Evolutionary conservation across 2,113 vertebrate species (phyloP).

Genomic region (Lasiurus borealis): DNA sequence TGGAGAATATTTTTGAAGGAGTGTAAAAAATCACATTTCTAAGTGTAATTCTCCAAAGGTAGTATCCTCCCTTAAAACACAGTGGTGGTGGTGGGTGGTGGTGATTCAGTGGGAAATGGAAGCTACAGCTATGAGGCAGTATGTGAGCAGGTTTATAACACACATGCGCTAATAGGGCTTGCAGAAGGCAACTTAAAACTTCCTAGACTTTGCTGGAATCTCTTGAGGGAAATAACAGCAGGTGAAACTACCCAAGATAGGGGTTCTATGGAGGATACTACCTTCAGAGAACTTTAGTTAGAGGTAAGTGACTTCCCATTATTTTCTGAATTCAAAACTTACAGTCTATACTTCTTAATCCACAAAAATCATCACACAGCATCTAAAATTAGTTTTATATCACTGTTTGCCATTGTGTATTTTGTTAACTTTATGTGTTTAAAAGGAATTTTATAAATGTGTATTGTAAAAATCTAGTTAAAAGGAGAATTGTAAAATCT

Average conservation of each 20-base stretch:
- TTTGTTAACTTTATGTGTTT: slow-evolving; percentile 56
- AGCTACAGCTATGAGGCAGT: slow-evolving; percentile 57
- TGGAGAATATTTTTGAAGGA: slow-evolving; percentile 88
- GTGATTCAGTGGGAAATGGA: slow-evolving; percentile 32
- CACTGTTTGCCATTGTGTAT: slow-evolving; percentile 85
- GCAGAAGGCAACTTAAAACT: slow-evolving; percentile 86
- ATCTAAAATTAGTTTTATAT: slow-evolving; percentile 79
- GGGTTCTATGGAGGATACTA: slow-evolving; percentile 90
- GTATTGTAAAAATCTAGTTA: slow-evolving; percentile 42
- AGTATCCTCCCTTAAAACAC: slow-evolving; percentile 80
- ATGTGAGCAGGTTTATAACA: slow-evolving; percentile 74
- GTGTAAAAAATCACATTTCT: slow-evolving; percentile 84
- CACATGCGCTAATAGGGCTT: slow-evolving; percentile 90
- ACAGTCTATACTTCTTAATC: neutral
- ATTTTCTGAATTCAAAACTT: slow-evolving; percentile 66
- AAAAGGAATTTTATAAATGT: slow-evolving; percentile 62
- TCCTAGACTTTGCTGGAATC: slow-evolving; percentile 87
- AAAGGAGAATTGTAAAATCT: slow-evolving; percentile 60
- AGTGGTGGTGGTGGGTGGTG: neutral
- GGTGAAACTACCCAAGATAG: slow-evolving; percentile 90
- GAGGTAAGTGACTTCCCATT: slow-evolving; percentile 89
- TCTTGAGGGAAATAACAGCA: slow-evolving; percentile 87
- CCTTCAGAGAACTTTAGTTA: slow-evolving; percentile 89
- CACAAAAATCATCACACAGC: slow-evolving; percentile 65
- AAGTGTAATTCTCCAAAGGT: slow-evolving; percentile 87